Evolutionary conservation across 2,113 vertebrate species (phyloP).

Genomic region (Tichodroma muraria): DNA sequence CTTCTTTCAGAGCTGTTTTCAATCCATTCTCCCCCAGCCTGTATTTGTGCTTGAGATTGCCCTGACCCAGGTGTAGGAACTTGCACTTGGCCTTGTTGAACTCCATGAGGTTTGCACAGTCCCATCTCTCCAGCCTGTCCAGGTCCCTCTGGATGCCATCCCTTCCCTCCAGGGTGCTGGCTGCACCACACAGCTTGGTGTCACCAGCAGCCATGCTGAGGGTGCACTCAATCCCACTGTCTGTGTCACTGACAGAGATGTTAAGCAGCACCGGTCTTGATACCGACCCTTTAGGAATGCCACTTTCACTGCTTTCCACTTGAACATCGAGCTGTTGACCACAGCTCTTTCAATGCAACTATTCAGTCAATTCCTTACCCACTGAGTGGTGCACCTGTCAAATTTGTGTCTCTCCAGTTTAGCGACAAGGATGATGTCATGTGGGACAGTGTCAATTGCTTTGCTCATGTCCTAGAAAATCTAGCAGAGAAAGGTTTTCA

Average conservation of each 20-base stretch:
- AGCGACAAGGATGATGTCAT: not conserved
- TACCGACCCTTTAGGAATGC: not conserved
- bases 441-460: not conserved
- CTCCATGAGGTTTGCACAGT: not conserved
- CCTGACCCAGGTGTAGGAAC: rapidly evolving
- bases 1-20: not conserved
- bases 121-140: not conserved
- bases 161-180: not conserved
- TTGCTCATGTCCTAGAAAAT: not conserved
- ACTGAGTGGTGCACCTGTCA: not conserved
- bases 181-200: rapidly evolving
- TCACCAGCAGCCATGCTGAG: not conserved
- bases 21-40: not conserved
- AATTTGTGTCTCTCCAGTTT: not conserved
- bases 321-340: not conserved
- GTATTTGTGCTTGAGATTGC: not conserved
- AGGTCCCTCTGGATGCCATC: not conserved
- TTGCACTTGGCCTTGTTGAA: not conserved
- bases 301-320: not conserved
- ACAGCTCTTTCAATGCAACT: not conserved
- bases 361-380: not conserved
- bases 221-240: not conserved
- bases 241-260: not conserved
- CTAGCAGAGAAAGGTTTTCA: not conserved
- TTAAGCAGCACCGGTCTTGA: too few relatives aligned